Evolutionary conservation across 2,113 vertebrate species (phyloP).

Genomic region (Anhinga anhinga): DNA sequence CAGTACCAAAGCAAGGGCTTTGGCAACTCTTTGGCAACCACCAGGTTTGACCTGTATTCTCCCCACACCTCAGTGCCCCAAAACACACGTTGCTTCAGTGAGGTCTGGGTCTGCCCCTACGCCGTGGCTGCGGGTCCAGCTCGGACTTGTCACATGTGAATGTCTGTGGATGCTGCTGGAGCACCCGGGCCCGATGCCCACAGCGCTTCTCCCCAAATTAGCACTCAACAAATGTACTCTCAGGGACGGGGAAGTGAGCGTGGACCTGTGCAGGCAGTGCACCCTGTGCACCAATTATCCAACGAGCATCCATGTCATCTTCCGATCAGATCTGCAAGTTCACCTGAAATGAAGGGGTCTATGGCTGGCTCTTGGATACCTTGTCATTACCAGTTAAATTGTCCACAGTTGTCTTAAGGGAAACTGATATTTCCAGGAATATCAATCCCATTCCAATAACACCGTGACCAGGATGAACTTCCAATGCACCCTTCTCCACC

Average conservation of each 20-base stretch:
- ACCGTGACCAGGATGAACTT: not conserved
- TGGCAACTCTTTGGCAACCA: not conserved
- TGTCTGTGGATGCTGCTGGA: not conserved
- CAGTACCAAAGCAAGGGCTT: not conserved
- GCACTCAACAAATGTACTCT: rapidly evolving
- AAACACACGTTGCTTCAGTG: rapidly evolving
- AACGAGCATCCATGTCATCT: not conserved
- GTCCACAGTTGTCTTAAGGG: not conserved
- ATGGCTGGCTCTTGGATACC: not conserved
- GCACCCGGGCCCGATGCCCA: too few species aligned
- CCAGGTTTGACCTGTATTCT: not conserved
- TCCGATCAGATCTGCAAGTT: not conserved
- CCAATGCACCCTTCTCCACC: not conserved
- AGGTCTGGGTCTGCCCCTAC: not conserved
- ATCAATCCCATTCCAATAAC: not conserved
- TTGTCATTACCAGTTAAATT: not conserved
- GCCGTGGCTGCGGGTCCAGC: rapidly evolving
- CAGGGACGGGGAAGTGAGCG: rapidly evolving
- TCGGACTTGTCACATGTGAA: rapidly evolving
- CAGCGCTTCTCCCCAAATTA: not conserved
- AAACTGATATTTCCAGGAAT: not conserved
- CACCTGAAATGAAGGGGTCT: too few species aligned
- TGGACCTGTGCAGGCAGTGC: not conserved
- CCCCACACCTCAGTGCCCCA: not conserved
- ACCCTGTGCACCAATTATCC: not conserved